Conservation (phyloP, 1,140 invertebrate species). For the Halyomorpha halys region DNA sequence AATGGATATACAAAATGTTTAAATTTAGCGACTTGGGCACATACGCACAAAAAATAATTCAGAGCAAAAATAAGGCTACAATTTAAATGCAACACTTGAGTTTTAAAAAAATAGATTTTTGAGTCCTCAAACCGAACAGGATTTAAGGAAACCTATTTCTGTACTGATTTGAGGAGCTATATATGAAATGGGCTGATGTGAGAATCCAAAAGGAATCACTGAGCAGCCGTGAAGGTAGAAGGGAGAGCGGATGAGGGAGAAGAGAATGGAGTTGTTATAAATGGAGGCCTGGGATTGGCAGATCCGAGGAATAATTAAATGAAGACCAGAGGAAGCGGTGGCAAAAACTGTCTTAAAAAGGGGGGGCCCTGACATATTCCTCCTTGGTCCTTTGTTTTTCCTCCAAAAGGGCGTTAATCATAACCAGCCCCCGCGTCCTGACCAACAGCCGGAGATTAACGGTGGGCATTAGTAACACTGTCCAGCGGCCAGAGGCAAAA, state of each 20-base stretch:
- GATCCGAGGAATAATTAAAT: conserved; percentile 27
- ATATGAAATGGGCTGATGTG: too few species aligned
- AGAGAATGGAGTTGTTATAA: conserved; percentile 22
- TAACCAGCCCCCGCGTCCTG: conserved; percentile 23
- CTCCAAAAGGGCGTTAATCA: conserved; percentile 12
- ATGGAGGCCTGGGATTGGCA: conserved; percentile 21
- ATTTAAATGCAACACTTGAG: too few species aligned
- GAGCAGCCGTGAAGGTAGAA: neutral
- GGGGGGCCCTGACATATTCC: conserved; percentile 24
- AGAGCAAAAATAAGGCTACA: too few species aligned
- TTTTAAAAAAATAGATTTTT: too few species aligned
- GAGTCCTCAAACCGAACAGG: too few species aligned
- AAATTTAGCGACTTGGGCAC: too few species aligned
- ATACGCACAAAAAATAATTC: too few species aligned
- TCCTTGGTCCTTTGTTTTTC: conserved; percentile 12
- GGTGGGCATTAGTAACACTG: conserved; percentile 29
- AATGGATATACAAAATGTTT: too few species aligned
- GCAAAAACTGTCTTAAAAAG: conserved; percentile 26
- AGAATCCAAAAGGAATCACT: too few species aligned
- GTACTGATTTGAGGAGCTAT: too few species aligned
- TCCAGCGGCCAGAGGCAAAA: conserved; percentile 24
- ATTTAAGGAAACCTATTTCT: too few species aligned
- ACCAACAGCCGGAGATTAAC: conserved; percentile 31
- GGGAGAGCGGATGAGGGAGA: neutral
- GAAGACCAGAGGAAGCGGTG: neutral